Base-by-base conservation (phyloP, 2,797 vertebrate genomes). In the Eleutherodactylus coqui region DNA sequence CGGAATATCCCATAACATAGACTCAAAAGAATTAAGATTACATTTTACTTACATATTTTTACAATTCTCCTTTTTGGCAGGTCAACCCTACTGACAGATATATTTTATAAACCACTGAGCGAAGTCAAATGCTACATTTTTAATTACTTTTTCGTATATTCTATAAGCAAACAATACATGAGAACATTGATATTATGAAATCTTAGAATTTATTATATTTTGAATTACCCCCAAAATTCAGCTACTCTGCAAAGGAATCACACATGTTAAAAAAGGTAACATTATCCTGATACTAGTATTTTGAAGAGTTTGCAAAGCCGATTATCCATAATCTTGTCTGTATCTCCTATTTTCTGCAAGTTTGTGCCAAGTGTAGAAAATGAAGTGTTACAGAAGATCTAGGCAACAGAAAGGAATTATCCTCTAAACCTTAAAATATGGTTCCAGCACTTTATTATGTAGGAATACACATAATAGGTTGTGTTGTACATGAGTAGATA, bases 301-400 rank as follows among this genome's bases (percentile, higher is more conserved):
- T 45, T 45, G 41, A 43, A 73, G 41, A 27, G 38, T 73, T 73
- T 73, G 13, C 5, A 73, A 73, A 73, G 38, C 70, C 41, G 70
- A 73, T 45, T 73, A 73, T n/a, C 70, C n/a, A 14, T 73, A 73
- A 73, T 73, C 70, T 73, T 43, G 19, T 43, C 70, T 27, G 70
- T 45, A 73, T 73, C 70, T 45, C 21, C 70, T 73, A 14, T 73
- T 73, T 43, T 73, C 41, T 45, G 29, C 16, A 53, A 77, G 75
- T 77, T 53, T 53, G 16, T 38, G 51, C 49, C 53, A 79, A 27
- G 11, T 73, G 41, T 72, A 43, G 38, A n/a, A 72, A 72, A 43
- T 72, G 38, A 72, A 72, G 69, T 72, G 69, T 79, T 55, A 58
- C 75, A 79, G 43, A 45, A 43, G 70, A 73, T 27, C 41, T n/a